Conservation (phyloP, 1,140 invertebrate genomes). For the Bombus sibiricus region DNA sequence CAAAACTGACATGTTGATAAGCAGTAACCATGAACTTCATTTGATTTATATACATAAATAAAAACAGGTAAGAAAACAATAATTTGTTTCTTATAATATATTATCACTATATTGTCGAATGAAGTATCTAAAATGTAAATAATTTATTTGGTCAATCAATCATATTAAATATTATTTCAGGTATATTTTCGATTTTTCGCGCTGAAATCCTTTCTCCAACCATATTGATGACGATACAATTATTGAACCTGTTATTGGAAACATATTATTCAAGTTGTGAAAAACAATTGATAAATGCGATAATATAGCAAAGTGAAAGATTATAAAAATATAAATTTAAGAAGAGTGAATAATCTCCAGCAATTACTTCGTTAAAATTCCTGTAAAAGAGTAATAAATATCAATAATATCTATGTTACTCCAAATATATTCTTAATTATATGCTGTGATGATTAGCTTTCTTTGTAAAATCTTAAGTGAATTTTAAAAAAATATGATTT, state of each 20-base stretch:
- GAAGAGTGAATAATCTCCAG: background rate
- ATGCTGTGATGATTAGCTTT: background rate
- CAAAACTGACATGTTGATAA: background rate
- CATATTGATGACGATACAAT: constrained; percentile 25
- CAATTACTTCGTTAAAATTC: background rate
- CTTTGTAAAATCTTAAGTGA: background rate
- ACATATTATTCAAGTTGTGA: background rate
- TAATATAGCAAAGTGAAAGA: background rate
- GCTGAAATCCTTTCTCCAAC: background rate
- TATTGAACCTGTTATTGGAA: background rate
- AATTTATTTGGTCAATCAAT: background rate
- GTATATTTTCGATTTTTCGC: constrained; percentile 7
- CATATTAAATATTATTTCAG: background rate
- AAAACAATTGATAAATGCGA: background rate
- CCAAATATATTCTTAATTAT: background rate
- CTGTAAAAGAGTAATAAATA: background rate
- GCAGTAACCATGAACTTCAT: background rate
- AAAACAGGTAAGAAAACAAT: background rate
- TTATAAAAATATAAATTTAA: too few relatives aligned
- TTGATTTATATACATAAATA: background rate
- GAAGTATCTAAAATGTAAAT: background rate
- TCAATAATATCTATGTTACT: background rate
- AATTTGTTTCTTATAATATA: background rate
- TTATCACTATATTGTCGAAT: background rate
- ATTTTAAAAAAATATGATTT: background rate